Base-by-base conservation (phyloP, 2,888 invertebrate species). In the Cepaea hortensis region DNA sequence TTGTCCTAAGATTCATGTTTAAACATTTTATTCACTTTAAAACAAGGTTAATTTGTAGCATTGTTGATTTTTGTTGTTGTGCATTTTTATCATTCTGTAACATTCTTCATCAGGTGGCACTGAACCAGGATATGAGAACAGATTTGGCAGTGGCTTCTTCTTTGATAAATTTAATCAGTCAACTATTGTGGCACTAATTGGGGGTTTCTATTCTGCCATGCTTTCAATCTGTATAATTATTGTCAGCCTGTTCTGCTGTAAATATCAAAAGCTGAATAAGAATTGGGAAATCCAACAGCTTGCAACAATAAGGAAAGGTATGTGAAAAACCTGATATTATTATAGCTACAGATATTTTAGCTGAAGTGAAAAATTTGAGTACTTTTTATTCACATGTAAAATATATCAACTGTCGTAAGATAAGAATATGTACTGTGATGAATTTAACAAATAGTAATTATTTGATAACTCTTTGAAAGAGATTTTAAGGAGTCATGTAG, bases 221-320 rank as follows among this genome's bases (percentile, higher is more conserved):
- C 7, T 87, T 72, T 65, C 87, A 68, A 72, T 87, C 6, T 70
- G 85, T 11, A 35, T 46, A 61, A 20, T 81, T 61, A 81, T 85
- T 61, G 55, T 88, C 73, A 46, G 82, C 81, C 55, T 11, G 80
- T 87, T 70, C 77, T 75, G 77, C 65, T 46, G 81, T 35, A 72
- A 23, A 7, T 85, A 81, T 35, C 72, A 84, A 55, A 87, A 80
- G 9, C 61, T 70, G 65, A 79, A 86, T 72, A 87, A 88, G 35
- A 61, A 85, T 13, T 88, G 88, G 88, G 87, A 88, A 20, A 79
- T 62, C 20, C 88, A 88, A 46, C 87, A 88, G 70, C 86, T 88
- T 61, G 70, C 87, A 62, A 84, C 84, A 55, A 77, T 87, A 3
- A 87, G 80, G 35, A 72, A 79, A 80, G 84, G 87, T 87, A 79